phyloP scores from a whole-genome alignment of 2,113 vertebrate genomes.

The Eurypyga helias region DNA sequence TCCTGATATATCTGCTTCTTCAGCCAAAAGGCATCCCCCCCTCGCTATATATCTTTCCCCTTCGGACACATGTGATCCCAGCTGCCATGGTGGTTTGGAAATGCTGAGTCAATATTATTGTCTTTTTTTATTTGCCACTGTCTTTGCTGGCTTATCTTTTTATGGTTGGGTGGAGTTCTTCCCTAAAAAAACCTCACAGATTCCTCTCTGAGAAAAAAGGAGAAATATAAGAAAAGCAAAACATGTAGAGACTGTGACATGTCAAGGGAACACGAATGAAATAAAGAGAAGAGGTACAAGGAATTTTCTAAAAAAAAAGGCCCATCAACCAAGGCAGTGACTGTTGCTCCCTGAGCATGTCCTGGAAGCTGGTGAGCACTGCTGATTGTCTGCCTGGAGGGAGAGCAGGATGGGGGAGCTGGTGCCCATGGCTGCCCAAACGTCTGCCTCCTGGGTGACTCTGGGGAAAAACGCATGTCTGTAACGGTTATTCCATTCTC shows the following conservation, averaged over 20 bases:
- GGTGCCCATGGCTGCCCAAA: neutral
- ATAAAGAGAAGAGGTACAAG: neutral
- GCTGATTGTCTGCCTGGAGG: neutral
- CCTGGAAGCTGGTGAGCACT: accelerated
- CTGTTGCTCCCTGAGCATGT: neutral
- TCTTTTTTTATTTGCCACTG: neutral
- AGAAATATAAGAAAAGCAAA: neutral
- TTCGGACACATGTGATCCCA: neutral
- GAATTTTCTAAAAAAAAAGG: neutral
- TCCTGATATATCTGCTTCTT: conserved; percentile 4
- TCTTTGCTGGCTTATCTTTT: neutral
- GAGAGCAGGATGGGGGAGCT: neutral
- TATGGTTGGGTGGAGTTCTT: neutral
- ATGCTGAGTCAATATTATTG: neutral
- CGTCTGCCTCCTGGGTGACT: neutral
- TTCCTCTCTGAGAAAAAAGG: neutral
- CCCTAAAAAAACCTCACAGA: neutral
- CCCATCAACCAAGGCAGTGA: accelerated
- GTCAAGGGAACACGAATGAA: neutral
- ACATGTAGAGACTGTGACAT: neutral
- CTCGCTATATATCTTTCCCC: neutral
- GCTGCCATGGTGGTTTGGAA: neutral
- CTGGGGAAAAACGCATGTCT: neutral
- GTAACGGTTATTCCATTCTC: neutral
- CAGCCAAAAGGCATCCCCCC: neutral